A percentile compares a stretch with the other conserved stretches of the same genome.
These are phyloP conservation scores for Actinia tenebrosa DNA, from an alignment of 64 coral and sea anemone genomes.

Conservation along the genomic window DNA sequence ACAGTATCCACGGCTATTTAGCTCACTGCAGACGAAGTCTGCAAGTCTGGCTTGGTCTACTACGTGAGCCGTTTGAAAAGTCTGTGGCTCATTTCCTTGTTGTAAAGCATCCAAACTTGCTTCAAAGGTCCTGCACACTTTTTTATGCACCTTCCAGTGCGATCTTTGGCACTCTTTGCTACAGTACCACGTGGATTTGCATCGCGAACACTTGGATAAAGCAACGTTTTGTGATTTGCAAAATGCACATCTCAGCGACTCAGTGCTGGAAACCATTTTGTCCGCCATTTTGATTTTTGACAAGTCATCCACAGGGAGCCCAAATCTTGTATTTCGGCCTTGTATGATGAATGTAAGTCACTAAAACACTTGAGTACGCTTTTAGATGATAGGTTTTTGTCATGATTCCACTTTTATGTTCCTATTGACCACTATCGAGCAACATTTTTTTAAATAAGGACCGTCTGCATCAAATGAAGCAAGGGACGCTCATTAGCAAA, in stretches of 20 bases:
- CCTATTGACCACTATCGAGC: too few relatives aligned
- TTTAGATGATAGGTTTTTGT: neutral
- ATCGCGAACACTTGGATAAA: slow-evolving; percentile 66
- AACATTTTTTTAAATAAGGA: too few relatives aligned
- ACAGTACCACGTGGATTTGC: slow-evolving; percentile 66
- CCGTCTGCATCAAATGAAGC: too few relatives aligned
- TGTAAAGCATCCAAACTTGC: neutral
- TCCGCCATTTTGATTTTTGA: slow-evolving; percentile 28
- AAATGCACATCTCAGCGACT: slow-evolving; percentile 37
- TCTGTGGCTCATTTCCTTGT: neutral
- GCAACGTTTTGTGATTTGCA: slow-evolving; percentile 31
- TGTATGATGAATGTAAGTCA: neutral
- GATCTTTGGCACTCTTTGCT: slow-evolving; percentile 69
- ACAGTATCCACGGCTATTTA: slow-evolving; percentile 48
- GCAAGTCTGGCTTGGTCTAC: slow-evolving; percentile 32
- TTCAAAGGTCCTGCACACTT: slow-evolving; percentile 6
- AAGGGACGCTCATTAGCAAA: too few relatives aligned
- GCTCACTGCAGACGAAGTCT: slow-evolving; percentile 38
- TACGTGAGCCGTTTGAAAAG: neutral
- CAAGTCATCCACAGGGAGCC: neutral
- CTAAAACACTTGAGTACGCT: too few relatives aligned
- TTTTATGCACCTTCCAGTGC: slow-evolving; percentile 81
- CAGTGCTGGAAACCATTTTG: slow-evolving; percentile 6
- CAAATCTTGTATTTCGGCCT: neutral
- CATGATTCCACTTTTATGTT: neutral